phyloP scores from a whole-genome alignment of 2,888 invertebrate genomes.

The Maniola hyperantus region DNA sequence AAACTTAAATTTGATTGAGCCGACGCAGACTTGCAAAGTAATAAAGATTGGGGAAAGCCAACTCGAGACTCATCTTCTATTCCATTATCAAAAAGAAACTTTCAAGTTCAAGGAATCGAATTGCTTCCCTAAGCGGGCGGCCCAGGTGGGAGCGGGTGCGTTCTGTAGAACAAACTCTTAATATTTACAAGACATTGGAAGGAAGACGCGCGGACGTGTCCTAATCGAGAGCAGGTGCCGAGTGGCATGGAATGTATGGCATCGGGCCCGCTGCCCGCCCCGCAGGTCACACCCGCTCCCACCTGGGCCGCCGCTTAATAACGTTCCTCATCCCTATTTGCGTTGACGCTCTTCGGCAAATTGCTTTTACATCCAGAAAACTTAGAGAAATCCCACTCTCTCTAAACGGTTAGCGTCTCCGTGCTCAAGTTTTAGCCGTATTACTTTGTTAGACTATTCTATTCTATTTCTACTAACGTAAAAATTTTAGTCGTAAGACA shows the following conservation, averaged over 20 bases:
- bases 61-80: conserved; percentile 13
- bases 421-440: conserved; percentile 27
- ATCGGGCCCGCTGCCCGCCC: too few species aligned
- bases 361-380: conserved; percentile 40
- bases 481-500: too few species aligned
- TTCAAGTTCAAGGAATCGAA: conserved; percentile 37
- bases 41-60: conserved; percentile 11
- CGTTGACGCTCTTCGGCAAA: conserved; percentile 40
- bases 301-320: too few species aligned
- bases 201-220: too few species aligned
- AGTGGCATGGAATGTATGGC: too few species aligned
- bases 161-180: too few species aligned
- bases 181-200: too few species aligned
- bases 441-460: not conserved
- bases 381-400: conserved; percentile 32
- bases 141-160: too few species aligned
- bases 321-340: conserved; percentile 41
- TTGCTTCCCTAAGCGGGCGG: too few species aligned
- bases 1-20: conserved; percentile 16
- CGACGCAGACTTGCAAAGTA: conserved; percentile 1
- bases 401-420: conserved; percentile 35
- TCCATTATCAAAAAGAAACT: conserved; percentile 29
- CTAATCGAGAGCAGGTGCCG: too few species aligned
- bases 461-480: too few species aligned
- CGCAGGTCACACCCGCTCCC: too few species aligned